Percentiles rank a stretch among this genome's conserved stretches.
Conservation (phyloP, 2,113 vertebrate genomes). For the Ciconia boyciana region DNA sequence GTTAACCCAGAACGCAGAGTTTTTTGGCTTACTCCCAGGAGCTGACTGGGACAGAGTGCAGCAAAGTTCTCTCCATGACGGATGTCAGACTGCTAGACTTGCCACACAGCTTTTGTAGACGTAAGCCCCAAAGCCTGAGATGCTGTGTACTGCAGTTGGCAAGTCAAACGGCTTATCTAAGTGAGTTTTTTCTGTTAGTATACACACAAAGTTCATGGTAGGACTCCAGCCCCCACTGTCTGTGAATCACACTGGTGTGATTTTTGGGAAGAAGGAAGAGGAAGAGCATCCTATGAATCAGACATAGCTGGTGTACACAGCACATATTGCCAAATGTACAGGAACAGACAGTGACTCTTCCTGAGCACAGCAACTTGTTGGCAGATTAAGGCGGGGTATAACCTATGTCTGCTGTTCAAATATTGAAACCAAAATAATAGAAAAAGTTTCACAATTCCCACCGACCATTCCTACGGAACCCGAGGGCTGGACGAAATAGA, state of each 20-base stretch:
- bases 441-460: neutral
- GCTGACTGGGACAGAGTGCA: neutral
- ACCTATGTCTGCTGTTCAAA: neutral
- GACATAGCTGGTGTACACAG: neutral
- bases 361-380: neutral
- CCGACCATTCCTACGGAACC: neutral
- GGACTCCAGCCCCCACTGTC: neutral
- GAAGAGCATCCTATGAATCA: neutral
- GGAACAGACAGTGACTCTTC: neutral
- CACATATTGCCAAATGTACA: neutral
- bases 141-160: neutral
- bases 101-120: neutral
- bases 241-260: neutral
- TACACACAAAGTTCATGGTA: neutral
- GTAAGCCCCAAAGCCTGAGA: neutral
- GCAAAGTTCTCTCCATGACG: neutral
- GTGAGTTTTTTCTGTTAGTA: neutral
- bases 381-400: too few relatives aligned
- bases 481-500: neutral
- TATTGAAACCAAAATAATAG: neutral
- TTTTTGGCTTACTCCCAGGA: neutral
- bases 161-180: neutral
- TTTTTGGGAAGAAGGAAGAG: neutral
- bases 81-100: neutral
- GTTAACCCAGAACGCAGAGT: neutral